Evolutionary conservation across 2,888 invertebrate species (phyloP).

Genomic region (Megaustenia siamemsis): DNA sequence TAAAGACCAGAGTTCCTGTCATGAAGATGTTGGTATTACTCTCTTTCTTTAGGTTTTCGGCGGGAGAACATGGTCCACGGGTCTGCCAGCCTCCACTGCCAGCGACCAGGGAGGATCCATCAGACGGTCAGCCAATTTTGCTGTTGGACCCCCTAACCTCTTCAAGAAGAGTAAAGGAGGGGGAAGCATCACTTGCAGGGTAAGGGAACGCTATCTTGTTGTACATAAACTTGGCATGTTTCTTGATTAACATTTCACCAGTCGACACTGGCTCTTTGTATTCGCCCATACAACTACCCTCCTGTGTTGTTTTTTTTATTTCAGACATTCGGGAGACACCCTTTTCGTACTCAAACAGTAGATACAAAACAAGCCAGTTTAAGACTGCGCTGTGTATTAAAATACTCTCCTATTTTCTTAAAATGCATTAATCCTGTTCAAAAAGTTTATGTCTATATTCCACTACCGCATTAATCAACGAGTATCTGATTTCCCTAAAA

Average conservation of each 20-base stretch:
- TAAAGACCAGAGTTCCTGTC: background rate
- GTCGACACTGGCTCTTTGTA: background rate
- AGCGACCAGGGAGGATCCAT: slow-evolving; percentile 66
- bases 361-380: no score
- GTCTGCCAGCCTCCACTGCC: slow-evolving; percentile 61
- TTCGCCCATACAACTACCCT: background rate
- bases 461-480: no score
- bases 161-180: slow-evolving; percentile 66
- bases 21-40: background rate
- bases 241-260: background rate
- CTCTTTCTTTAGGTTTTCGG: slow-evolving; percentile 86
- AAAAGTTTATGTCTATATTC: no score
- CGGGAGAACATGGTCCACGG: slow-evolving; percentile 83
- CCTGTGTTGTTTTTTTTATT: background rate
- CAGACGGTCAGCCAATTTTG: slow-evolving; percentile 72
- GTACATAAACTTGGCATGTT: background rate
- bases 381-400: no score
- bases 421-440: no score
- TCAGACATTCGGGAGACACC: background rate
- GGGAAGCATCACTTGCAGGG: slow-evolving; percentile 29
- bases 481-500: no score
- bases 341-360: background rate
- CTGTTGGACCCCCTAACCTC: slow-evolving; percentile 66
- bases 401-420: no score
- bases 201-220: slow-evolving; percentile 21